Conservation (phyloP, 2,888 invertebrate species). For the Urechis unicinctus region DNA sequence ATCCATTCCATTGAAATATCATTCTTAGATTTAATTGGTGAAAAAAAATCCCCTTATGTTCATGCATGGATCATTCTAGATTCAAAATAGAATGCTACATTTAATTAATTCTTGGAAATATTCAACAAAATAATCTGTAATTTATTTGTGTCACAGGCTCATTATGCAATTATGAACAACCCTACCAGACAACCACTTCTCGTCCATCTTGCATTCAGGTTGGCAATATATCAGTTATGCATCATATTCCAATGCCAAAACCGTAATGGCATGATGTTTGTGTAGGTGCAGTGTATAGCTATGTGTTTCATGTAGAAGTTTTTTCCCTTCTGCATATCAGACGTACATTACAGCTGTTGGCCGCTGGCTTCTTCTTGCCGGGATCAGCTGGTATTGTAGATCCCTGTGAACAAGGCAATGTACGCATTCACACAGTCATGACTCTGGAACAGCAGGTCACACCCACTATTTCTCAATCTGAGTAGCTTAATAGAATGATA, state of each 20-base stretch:
- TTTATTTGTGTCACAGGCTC: conserved; percentile 58
- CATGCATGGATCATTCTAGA: too few relatives aligned
- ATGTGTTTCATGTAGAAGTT: background rate
- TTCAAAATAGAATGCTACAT: too few relatives aligned
- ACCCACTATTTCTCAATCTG: background rate
- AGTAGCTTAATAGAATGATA: too few relatives aligned
- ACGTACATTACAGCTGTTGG: conserved; percentile 81
- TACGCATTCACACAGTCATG: conserved; percentile 83
- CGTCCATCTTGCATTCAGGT: conserved; percentile 79
- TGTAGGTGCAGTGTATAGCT: too few relatives aligned
- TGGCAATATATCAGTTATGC: too few relatives aligned
- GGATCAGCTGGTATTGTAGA: conserved; percentile 77
- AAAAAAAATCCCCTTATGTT: too few relatives aligned
- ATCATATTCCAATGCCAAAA: too few relatives aligned
- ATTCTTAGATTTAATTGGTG: too few relatives aligned
- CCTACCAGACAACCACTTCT: conserved; percentile 86
- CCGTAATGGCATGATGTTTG: too few relatives aligned
- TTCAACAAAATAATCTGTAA: background rate
- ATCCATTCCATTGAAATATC: too few relatives aligned
- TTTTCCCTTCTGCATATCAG: conserved; percentile 42
- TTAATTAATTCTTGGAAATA: conserved; percentile 5
- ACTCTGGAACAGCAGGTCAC: conserved; percentile 68
- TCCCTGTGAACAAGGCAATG: conserved; percentile 80
- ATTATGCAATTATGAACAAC: conserved; percentile 94
- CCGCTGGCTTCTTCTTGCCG: conserved; percentile 90